phyloP scores from a whole-genome alignment of 2,797 vertebrate species.

The Acipenser ruthenus region DNA sequence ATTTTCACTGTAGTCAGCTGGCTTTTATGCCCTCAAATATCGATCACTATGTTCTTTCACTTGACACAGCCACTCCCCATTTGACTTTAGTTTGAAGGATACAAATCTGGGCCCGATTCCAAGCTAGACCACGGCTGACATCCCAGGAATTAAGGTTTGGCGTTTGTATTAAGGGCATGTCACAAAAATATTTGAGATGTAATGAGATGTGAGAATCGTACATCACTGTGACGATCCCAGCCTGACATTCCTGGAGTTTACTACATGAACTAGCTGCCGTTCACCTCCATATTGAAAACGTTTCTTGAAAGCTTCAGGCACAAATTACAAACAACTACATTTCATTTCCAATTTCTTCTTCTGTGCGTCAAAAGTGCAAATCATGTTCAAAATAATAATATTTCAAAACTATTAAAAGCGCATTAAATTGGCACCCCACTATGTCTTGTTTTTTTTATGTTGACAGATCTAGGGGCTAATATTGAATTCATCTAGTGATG shows the following conservation, averaged over 20 bases:
- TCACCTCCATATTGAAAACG: neutral
- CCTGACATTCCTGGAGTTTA: constrained; percentile 6
- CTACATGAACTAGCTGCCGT: neutral
- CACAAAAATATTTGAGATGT: neutral
- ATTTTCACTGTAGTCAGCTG: neutral
- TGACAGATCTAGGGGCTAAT: no score
- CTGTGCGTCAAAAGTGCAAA: neutral
- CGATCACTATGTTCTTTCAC: no score
- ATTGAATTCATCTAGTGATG: no score
- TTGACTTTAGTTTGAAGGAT: neutral
- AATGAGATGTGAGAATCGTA: neutral
- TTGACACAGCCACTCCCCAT: no score
- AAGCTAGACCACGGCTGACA: neutral
- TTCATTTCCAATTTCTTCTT: neutral
- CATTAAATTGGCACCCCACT: no score
- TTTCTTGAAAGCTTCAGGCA: neutral
- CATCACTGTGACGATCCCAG: constrained; percentile 8
- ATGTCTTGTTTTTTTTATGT: no score
- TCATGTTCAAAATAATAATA: neutral
- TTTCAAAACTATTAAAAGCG: neutral
- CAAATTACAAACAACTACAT: neutral
- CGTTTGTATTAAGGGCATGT: constrained; percentile 10
- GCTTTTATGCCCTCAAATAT: no score
- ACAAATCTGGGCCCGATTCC: neutral
- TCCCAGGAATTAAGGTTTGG: constrained; percentile 1